A percentile compares a stretch with the other conserved stretches of the same genome.
phyloP scores from a whole-genome alignment of 2,797 vertebrate genomes.

The Microchirus variegatus region DNA sequence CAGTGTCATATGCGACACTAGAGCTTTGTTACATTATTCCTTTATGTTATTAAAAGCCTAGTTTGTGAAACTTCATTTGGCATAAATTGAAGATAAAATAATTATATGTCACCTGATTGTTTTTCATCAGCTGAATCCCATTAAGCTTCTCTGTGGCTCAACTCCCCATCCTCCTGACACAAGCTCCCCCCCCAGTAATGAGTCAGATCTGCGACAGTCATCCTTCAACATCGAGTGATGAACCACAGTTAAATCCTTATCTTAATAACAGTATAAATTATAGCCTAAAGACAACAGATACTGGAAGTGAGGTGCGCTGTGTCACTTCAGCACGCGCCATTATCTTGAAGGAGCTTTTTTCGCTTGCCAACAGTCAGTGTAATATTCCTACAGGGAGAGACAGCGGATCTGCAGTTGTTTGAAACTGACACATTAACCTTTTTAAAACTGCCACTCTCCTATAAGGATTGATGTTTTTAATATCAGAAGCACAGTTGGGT shows the following conservation, averaged over 20 bases:
- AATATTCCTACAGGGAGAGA: slow-evolving; percentile 20
- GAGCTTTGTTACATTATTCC: too few relatives aligned
- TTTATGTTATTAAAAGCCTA: too few relatives aligned
- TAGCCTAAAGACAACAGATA: neutral
- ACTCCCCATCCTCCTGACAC: neutral
- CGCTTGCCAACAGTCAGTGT: neutral
- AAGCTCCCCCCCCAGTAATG: neutral
- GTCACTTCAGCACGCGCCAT: neutral
- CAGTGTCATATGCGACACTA: too few relatives aligned
- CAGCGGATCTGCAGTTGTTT: slow-evolving; percentile 5
- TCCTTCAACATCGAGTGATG: neutral
- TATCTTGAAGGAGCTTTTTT: too few relatives aligned
- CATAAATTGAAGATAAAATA: too few relatives aligned
- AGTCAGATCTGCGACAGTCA: slow-evolving; percentile 7
- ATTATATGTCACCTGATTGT: too few relatives aligned
- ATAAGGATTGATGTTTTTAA: slow-evolving; percentile 60
- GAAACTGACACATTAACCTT: slow-evolving; percentile 51
- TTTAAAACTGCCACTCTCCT: slow-evolving; percentile 31
- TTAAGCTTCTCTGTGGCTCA: neutral
- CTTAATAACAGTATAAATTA: too few relatives aligned
- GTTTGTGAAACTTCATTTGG: too few relatives aligned
- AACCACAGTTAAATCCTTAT: neutral
- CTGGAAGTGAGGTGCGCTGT: neutral
- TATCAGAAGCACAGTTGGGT: slow-evolving; percentile 43
- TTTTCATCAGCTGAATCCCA: neutral